Percentiles rank a stretch among this genome's conserved stretches.
Evolutionary conservation across 2,797 vertebrate genomes (phyloP).

Genomic region (Platyrinchus mystaceus): DNA sequence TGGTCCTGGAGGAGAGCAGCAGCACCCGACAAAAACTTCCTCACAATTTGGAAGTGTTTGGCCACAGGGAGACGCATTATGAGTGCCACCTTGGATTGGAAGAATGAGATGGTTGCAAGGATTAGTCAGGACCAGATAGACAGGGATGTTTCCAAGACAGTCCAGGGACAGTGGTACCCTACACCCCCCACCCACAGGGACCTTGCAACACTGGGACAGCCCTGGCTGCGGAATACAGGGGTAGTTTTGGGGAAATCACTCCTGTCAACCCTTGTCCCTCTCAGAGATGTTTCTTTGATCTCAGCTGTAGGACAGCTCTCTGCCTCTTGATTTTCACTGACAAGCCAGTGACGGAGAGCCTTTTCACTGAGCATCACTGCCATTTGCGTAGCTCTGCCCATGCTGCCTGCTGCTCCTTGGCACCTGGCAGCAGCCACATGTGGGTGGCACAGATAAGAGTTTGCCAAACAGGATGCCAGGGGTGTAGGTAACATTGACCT

Average conservation of each 20-base stretch:
- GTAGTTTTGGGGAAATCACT: background rate
- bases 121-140: background rate
- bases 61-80: accelerated
- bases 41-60: background rate
- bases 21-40: background rate
- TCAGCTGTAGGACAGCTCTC: background rate
- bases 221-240: accelerated
- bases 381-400: accelerated
- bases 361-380: background rate
- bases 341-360: background rate
- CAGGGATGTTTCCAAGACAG: background rate
- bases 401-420: background rate
- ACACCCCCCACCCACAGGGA: accelerated
- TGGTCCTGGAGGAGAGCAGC: background rate
- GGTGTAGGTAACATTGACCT: background rate
- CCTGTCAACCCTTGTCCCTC: background rate
- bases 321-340: background rate
- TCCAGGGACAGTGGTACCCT: background rate
- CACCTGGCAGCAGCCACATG: background rate
- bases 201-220: accelerated
- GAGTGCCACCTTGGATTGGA: background rate
- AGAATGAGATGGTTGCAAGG: background rate
- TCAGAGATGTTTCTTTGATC: background rate
- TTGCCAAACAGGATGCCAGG: slow-evolving; percentile 37
- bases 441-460: background rate